Base-by-base conservation (phyloP, 1,140 invertebrate genomes). In the Megathymus violae region DNA sequence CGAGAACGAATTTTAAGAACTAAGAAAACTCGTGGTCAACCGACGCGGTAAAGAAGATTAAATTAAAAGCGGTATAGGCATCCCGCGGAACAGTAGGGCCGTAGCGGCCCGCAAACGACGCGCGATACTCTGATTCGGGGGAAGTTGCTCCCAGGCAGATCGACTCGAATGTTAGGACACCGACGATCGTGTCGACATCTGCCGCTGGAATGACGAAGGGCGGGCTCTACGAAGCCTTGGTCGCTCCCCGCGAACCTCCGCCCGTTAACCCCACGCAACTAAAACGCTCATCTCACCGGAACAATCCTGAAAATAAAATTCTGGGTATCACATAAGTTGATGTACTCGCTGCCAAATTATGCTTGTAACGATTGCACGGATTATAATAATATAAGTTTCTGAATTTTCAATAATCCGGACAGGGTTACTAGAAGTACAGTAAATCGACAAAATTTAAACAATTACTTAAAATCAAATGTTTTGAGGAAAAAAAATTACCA, bases 121-220 rank as follows among this genome's bases (percentile, higher is more conserved):
- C 52, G 52, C 38, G 52, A 31, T 1, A 40, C 41, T 40, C 43
- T 56, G 2, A 14, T 56, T 43, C 51, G 38, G 5, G 16, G 41
- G 50, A 56, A 56, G 51, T 56, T 56, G 43, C 51, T 56, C 38
- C 51, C 10, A 27, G 51, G 51, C 51, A 56, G 51, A 27, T 41
- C 22, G 38, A 51, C 22, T 56, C 48, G 27, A 52, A 44, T 17
- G 9, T 40, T 34, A n/a, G 5, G 31, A 36, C 17, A 44, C 56
- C 15, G 47, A n/a, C 50, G 17, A 7, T 48, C 50, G 27, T 40
- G 13, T 17, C 22, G 63, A 41, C 27, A 43, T 19, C 19, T 36
- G 52, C 51, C 58, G 71, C 46, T 44, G 50, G 69, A 72, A 64
- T 78, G 67, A 64, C 62, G 65, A 61, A 71, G 70, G 67, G 73